phyloP scores from a whole-genome alignment of 92 coral and sea anemone species.

The Heteractis magnifica region DNA sequence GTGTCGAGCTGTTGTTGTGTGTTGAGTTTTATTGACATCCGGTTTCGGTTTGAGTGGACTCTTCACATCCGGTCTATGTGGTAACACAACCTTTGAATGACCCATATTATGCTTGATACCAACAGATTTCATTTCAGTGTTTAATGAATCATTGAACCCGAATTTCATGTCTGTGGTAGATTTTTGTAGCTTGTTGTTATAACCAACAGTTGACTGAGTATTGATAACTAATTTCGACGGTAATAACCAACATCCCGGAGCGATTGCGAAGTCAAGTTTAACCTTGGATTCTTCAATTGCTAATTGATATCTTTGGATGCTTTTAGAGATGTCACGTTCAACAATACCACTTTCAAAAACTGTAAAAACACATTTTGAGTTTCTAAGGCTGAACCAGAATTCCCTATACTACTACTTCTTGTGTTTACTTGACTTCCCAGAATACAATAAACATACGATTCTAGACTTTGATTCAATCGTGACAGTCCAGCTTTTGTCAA shows the following conservation, averaged over 20 bases:
- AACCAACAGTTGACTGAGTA: slow-evolving; percentile 33
- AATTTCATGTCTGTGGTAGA: slow-evolving; percentile 40
- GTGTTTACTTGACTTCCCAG: slow-evolving; percentile 30
- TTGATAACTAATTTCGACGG: slow-evolving; percentile 27
- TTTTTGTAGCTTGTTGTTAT: slow-evolving; percentile 37
- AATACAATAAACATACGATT: slow-evolving; percentile 19
- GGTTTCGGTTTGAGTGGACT: slow-evolving; percentile 19
- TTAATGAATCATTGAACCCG: slow-evolving; percentile 28
- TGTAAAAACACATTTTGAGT: slow-evolving; percentile 12
- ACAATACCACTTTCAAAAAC: slow-evolving; percentile 30
- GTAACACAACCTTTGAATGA: slow-evolving; percentile 15
- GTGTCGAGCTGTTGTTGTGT: slow-evolving; percentile 30
- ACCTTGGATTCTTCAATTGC: slow-evolving; percentile 40
- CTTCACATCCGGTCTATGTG: neutral
- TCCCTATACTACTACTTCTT: neutral
- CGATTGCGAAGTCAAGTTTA: slow-evolving; percentile 31
- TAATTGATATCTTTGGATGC: slow-evolving; percentile 44
- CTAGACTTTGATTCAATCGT: no score
- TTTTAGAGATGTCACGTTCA: slow-evolving; percentile 29
- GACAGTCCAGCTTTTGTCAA: slow-evolving; percentile 44
- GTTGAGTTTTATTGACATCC: slow-evolving; percentile 20
- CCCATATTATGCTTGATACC: slow-evolving; percentile 32
- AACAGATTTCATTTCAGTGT: slow-evolving; percentile 22
- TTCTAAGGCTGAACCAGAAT: neutral
- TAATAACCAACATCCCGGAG: slow-evolving; percentile 39